Base-by-base conservation (phyloP, 2,113 vertebrate species). In the Leptodactylus fuscus region DNA sequence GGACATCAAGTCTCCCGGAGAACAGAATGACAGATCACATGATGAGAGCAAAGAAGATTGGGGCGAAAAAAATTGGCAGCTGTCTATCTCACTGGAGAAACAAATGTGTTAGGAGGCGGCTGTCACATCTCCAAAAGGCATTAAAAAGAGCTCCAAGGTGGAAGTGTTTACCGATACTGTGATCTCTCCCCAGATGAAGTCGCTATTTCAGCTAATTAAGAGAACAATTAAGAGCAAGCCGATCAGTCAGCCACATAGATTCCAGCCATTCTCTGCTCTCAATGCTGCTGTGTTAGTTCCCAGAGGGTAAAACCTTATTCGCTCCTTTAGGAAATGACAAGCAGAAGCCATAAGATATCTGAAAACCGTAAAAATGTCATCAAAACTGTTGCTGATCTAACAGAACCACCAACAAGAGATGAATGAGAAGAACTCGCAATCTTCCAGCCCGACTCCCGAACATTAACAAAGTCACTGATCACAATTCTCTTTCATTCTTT, bases 161-260 rank as follows among this genome's bases (percentile, higher is more conserved):
- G 94, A 93, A 91, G 93, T 94, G 93, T 95, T 95, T 95, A 95
- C 93, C 93, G 93, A 94, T 94, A 94, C 90, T 48, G 36, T 89
- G 93, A 91, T 94, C 91, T 94, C 95, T 97, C 95, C 96, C 94
- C 93, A 96, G 96, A 95, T 95, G 95, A 94, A 93, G 93, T 93
- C 94, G 93, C 94, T 93, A 92, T 95, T 94, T 93, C 94, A 97
- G 96, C 97, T 97, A 98, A 99, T 99, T 99, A 98, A 97, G 94
- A 96, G 96, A 97, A 97, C 97, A 98, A 97, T 97, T 96, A 97
- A 94, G 95, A 96, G 93, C 92, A 92, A 93, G 92, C 93, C 94
- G 93, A 96, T 96, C 95, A 96, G 94, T 95, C 93, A 93, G 93
- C 91, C 92, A 93, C 91, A 92, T 92, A 94, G 92, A 94, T 92